Conservation (phyloP, 2,888 invertebrate species). For the Apamea crenata region DNA sequence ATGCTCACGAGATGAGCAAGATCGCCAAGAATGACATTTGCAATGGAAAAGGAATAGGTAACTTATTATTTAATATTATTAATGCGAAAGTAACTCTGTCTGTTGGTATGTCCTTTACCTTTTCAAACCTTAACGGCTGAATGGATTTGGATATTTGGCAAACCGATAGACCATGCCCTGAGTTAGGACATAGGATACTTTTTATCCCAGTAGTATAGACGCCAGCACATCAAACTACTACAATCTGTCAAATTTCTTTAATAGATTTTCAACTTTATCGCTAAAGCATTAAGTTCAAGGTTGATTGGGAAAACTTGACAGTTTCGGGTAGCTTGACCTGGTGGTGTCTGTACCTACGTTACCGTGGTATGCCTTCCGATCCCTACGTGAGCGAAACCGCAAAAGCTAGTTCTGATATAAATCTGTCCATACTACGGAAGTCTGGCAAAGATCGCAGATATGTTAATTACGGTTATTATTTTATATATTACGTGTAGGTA, state of each 20-base stretch:
- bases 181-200: neutral
- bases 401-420: neutral
- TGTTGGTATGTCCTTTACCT: neutral
- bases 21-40: slow-evolving; percentile 79
- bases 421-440: neutral
- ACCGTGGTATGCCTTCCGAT: neutral
- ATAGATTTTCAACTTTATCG: too few relatives aligned
- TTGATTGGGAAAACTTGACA: too few relatives aligned
- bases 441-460: neutral
- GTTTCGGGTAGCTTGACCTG: too few relatives aligned
- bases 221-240: too few relatives aligned
- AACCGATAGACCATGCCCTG: neutral
- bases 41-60: slow-evolving; percentile 80
- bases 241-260: too few relatives aligned
- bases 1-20: slow-evolving; percentile 84
- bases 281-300: too few relatives aligned
- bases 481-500: too few relatives aligned
- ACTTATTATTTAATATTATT: neutral
- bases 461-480: neutral
- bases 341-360: neutral
- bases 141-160: neutral
- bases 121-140: neutral
- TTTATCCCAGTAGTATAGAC: neutral
- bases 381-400: neutral
- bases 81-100: neutral